Evolutionary conservation across 1,140 invertebrate genomes (phyloP).

Genomic region (Drosophila paulistorum): DNA sequence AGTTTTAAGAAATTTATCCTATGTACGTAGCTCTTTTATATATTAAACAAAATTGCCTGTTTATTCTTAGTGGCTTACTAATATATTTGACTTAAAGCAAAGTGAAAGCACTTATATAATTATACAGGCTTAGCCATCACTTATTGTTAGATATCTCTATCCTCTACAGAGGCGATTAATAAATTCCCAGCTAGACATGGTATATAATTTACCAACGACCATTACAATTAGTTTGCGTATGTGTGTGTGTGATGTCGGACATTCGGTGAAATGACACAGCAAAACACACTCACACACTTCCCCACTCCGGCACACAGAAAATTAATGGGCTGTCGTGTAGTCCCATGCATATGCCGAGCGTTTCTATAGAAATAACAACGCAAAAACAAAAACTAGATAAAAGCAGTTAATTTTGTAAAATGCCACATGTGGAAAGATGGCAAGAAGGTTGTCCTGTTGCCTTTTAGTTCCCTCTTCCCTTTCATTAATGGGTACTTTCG

Average conservation of each 20-base stretch:
- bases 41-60: neutral
- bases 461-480: neutral
- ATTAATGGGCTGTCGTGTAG: slow-evolving; percentile 53
- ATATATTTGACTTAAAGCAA: slow-evolving; percentile 13
- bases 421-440: slow-evolving; percentile 12
- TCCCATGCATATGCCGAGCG: slow-evolving; percentile 26
- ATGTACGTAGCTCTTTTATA: neutral
- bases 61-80: neutral
- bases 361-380: slow-evolving; percentile 16
- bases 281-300: slow-evolving; percentile 40
- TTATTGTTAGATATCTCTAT: slow-evolving; percentile 26
- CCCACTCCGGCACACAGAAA: slow-evolving; percentile 30
- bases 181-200: slow-evolving; percentile 26
- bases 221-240: slow-evolving; percentile 32
- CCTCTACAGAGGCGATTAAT: slow-evolving; percentile 27
- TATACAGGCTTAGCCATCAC: slow-evolving; percentile 30
- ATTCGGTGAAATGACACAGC: slow-evolving; percentile 50
- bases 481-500: slow-evolving; percentile 40
- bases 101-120: slow-evolving; percentile 43
- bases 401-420: slow-evolving; percentile 64
- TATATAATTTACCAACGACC: slow-evolving; percentile 34
- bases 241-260: slow-evolving; percentile 20
- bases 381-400: slow-evolving; percentile 56
- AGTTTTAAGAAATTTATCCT: neutral
- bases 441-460: neutral